Conservation (phyloP, 2,113 vertebrate species). For the Calyptommatus sinebrachiatus region DNA sequence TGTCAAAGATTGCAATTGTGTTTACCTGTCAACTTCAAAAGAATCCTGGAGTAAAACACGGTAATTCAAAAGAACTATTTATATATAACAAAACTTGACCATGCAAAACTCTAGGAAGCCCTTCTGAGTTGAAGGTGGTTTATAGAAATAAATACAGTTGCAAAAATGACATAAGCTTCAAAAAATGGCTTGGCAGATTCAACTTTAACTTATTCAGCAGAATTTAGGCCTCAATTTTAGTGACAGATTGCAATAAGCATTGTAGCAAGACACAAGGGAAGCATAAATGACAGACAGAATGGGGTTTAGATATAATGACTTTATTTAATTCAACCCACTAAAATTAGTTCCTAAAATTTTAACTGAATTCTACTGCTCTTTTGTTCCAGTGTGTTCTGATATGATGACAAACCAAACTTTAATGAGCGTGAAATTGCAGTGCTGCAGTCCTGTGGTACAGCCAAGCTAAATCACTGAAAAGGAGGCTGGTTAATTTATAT, state of each 20-base stretch:
- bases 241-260: slow-evolving; percentile 50
- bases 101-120: background rate
- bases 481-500: background rate
- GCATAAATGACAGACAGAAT: slow-evolving; percentile 58
- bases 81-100: background rate
- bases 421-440: background rate
- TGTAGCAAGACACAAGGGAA: slow-evolving; percentile 42
- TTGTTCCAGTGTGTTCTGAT: slow-evolving; percentile 33
- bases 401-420: slow-evolving; percentile 10
- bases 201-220: slow-evolving; percentile 31
- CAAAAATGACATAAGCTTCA: background rate
- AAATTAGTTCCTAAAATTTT: slow-evolving; percentile 46
- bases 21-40: background rate
- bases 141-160: background rate
- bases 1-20: too few species aligned
- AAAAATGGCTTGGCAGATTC: background rate
- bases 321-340: slow-evolving; percentile 54
- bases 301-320: slow-evolving; percentile 54
- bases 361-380: slow-evolving; percentile 43
- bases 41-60: background rate
- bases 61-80: background rate
- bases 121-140: background rate
- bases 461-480: background rate
- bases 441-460: background rate
- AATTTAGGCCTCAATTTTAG: slow-evolving; percentile 30